These are phyloP conservation scores for Fragum whitleyi DNA, from an alignment of 2,888 invertebrate genomes.

Conservation along the genomic window DNA sequence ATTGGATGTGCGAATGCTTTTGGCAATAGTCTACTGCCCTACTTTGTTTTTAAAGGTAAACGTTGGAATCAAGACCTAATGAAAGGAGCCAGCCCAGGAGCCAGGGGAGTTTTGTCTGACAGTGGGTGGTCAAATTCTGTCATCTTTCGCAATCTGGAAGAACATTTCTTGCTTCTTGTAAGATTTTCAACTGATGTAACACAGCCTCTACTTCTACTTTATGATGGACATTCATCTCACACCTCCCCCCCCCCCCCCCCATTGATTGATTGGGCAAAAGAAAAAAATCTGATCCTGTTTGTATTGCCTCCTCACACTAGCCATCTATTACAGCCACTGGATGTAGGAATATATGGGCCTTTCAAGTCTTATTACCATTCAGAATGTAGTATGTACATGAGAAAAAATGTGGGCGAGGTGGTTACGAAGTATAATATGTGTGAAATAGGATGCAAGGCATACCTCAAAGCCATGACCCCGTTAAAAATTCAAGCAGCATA, in stretches of 20 bases:
- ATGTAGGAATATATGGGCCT: slow-evolving; percentile 29
- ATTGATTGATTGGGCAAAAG: slow-evolving; percentile 38
- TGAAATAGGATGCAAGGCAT: too few relatives aligned
- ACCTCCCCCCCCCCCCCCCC: slow-evolving; percentile 8
- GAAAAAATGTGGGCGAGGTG: too few relatives aligned
- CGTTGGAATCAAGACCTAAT: slow-evolving; percentile 31
- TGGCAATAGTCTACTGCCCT: slow-evolving; percentile 40
- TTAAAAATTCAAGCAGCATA: not conserved
- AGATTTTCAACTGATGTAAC: slow-evolving; percentile 10
- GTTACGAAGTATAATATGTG: too few relatives aligned
- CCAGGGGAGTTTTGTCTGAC: slow-evolving; percentile 34
- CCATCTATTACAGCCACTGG: slow-evolving; percentile 33
- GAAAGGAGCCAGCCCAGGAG: slow-evolving; percentile 30
- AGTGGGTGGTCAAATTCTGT: slow-evolving; percentile 43
- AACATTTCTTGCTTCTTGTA: slow-evolving; percentile 39
- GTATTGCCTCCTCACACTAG: slow-evolving; percentile 39
- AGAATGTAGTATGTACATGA: too few relatives aligned
- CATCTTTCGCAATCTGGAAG: slow-evolving; percentile 37
- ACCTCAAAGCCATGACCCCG: too few relatives aligned
- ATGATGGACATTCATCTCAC: slow-evolving; percentile 31
- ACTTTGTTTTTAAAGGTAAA: slow-evolving; percentile 43
- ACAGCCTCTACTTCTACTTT: slow-evolving; percentile 28
- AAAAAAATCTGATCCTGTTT: slow-evolving; percentile 32
- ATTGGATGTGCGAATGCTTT: slow-evolving; percentile 33
- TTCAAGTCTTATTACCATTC: not conserved